Conservation (phyloP, 2,113 vertebrate species). For the Regulus satrapa region DNA sequence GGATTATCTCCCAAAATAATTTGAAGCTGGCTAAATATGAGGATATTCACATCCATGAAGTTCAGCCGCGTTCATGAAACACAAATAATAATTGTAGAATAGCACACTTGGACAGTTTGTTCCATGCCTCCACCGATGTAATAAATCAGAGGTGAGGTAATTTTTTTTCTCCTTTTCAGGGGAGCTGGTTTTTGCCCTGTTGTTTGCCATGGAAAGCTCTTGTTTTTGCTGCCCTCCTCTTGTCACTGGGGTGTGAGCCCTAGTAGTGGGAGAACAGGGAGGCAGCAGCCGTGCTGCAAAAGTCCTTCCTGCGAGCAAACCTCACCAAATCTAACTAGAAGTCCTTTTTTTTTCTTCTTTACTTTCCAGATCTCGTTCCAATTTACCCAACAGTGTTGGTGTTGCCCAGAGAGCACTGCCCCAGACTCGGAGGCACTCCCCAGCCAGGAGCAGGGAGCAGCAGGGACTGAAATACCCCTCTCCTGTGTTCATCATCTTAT, state of each 20-base stretch:
- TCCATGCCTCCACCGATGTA: neutral
- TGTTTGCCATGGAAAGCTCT: neutral
- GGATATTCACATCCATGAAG: neutral
- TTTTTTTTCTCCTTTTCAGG: neutral
- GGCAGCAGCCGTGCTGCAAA: neutral
- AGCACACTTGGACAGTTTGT: neutral
- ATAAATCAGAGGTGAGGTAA: neutral
- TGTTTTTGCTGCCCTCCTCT: neutral
- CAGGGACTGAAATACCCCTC: neutral
- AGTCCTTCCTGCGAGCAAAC: neutral
- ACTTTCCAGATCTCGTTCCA: neutral
- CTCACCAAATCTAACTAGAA: neutral
- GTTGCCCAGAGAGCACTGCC: rapidly evolving
- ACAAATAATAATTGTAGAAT: neutral
- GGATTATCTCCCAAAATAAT: neutral
- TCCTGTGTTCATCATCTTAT: neutral
- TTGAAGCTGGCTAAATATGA: neutral
- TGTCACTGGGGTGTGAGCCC: neutral
- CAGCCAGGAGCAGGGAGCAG: neutral
- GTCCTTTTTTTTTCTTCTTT: neutral
- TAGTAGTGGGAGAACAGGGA: neutral
- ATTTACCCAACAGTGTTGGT: neutral
- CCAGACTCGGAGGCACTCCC: neutral
- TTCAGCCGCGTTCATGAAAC: neutral
- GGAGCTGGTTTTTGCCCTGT: neutral